Percentiles rank a stretch among this genome's conserved stretches.
These are phyloP conservation scores for Drosophila pseudotalamancana DNA, from an alignment of 2,888 invertebrate genomes.

Conservation along the genomic window DNA sequence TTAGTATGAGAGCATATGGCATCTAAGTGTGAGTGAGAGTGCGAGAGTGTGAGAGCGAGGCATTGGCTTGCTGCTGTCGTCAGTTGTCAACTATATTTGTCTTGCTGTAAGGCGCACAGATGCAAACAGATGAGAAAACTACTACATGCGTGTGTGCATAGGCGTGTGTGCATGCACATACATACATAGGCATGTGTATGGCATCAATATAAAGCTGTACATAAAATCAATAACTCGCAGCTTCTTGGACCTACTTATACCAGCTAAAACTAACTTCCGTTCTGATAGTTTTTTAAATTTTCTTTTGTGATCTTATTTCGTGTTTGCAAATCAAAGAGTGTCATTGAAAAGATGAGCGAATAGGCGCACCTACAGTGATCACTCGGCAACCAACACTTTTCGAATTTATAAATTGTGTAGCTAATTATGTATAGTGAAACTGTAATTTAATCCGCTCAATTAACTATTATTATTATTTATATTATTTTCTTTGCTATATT, in stretches of 20 bases:
- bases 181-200: background rate
- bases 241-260: slow-evolving; percentile 38
- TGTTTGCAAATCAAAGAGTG: background rate
- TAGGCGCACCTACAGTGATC: background rate
- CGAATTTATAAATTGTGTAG: too few species aligned
- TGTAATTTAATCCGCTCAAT: too few species aligned
- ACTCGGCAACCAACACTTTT: too few species aligned
- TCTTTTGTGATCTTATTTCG: slow-evolving; percentile 10
- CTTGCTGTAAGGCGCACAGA: slow-evolving; percentile 34
- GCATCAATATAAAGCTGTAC: background rate
- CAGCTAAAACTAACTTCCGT: background rate
- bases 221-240: slow-evolving; percentile 61
- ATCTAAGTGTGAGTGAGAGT: background rate
- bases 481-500: background rate
- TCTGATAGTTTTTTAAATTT: background rate
- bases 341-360: background rate
- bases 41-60: background rate
- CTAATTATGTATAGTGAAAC: too few species aligned
- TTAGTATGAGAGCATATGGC: slow-evolving; percentile 25
- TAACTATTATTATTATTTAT: background rate
- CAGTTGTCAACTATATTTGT: slow-evolving; percentile 65
- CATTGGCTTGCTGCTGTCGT: slow-evolving; percentile 46
- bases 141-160: background rate
- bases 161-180: background rate
- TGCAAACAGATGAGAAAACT: slow-evolving; percentile 22